Base-by-base conservation (phyloP, 30 jellyfish, hydroid and myxozoan species). In the Hydractinia symbiolongicarpus region DNA sequence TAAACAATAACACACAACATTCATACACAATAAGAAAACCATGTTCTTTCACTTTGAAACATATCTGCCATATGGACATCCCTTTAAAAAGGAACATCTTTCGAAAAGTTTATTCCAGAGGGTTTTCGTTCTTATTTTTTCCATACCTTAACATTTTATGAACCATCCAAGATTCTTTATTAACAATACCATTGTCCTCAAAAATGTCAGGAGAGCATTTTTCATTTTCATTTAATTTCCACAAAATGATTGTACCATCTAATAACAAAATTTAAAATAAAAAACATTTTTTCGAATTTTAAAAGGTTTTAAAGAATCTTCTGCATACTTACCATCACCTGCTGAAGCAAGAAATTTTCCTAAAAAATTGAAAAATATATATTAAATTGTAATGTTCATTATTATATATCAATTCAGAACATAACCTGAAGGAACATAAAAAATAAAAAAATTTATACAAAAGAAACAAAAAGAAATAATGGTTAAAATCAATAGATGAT, bases 271-370 rank as follows among this genome's bases (percentile, higher is more conserved):
- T 67, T 30, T 1, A 15, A 67, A 11, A 7, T 7, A 64, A n/a
- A 6, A 58, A 64, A 64, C 74, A n/a, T 51, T 1, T 30, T 30
- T 30, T 30, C 44, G 2, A 30, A 30, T 30, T 30, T 30, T 73
- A 13, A 64, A 53, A 56, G 61, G 51, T 30, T 54, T 79, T 8
- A 61, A 81, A 44, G 83, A 54, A 67, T 53, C 55, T 64, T 82
- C 77, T 11, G 83, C 8, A 30, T 49, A 71, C 4, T 53, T 85
- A 89, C 97, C 97, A 85, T 89, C 97, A n/a, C 97, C 97, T 4
- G 95, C 95, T 15, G 97, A 89, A 17, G 97, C 97, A 55, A 89
- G 73, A 64, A 61, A 76, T 55, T 81, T 80, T 40, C 97, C 97
- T 89, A 57, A 44, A 72, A 57, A 10, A 66, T 50, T 51, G 71